Evolutionary conservation across 2,888 invertebrate species (phyloP).

Genomic region (Catotricha subobsoleta): DNA sequence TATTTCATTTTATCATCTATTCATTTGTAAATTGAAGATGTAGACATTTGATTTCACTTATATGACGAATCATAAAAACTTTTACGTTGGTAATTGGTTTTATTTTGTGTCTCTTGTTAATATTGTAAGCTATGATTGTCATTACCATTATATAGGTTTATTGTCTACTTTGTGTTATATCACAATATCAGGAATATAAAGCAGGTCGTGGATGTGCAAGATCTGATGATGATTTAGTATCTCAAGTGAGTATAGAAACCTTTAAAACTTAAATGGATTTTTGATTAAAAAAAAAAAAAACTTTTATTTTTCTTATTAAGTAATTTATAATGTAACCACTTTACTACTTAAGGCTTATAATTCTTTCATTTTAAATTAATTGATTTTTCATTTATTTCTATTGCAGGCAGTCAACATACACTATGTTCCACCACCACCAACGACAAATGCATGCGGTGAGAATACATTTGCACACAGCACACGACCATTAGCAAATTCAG

Average conservation of each 20-base stretch:
- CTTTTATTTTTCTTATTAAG: too few species aligned
- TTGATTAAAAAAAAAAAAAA: too few species aligned
- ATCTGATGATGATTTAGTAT: slow-evolving; percentile 6
- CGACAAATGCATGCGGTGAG: slow-evolving; percentile 12
- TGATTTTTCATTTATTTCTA: not conserved
- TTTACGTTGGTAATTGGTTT: too few species aligned
- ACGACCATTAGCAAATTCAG: slow-evolving; percentile 11
- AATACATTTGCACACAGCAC: slow-evolving; percentile 13
- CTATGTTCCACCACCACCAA: slow-evolving; percentile 10
- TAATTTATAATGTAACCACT: too few species aligned
- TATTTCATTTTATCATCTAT: not conserved
- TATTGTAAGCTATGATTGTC: too few species aligned
- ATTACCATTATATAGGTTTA: slow-evolving; percentile 43
- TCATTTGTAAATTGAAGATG: not conserved
- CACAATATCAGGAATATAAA: slow-evolving; percentile 67
- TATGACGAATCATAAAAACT: not conserved
- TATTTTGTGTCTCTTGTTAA: too few species aligned
- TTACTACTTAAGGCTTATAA: too few species aligned
- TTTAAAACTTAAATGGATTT: too few species aligned
- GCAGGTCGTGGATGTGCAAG: slow-evolving; percentile 53
- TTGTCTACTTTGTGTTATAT: slow-evolving; percentile 65
- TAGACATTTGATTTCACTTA: not conserved
- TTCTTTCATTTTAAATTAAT: too few species aligned
- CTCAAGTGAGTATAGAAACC: slow-evolving; percentile 11
- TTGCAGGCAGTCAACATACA: slow-evolving; percentile 1